Base-by-base conservation (phyloP, 2,888 invertebrate genomes). In the Dione vanillae region DNA sequence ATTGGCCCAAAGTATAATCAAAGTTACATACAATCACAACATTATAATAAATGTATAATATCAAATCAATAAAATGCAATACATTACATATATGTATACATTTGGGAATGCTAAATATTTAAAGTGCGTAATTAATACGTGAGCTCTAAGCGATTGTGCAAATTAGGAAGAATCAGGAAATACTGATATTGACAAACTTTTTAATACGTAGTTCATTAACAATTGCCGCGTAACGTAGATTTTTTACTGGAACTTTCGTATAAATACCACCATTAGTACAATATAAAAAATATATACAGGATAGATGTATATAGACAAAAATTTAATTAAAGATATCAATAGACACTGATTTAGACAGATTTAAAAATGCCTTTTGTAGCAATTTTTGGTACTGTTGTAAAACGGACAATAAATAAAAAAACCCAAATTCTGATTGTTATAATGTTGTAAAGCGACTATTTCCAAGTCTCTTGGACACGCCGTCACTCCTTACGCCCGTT, bases 81-180 rank as follows among this genome's bases (percentile, higher is more conserved):
- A 52, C 27, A 52, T 52, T 27, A n/a, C n/a, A n/a, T 27, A 52
- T 52, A 52, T 40, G 45, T 49, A 41, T 47, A 58, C 27, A 52
- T 62, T 62, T 62, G 43, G 68, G 54, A 68, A 65, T 61, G 56
- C 41, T 67, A 67, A 69, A 71, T 65, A 67, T 64, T 67, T 65
- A 10, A 67, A 43, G 71, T 72, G 74, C 74, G 27, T 70, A 37
- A 49, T 72, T 74, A 74, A 74, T 74, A 74, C 40, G 74, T 74
- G 74, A 72, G 74, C 72, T 71, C 69, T 67, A 69, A 74, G 74
- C 74, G 43, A 43, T 66, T 74, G 71, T 74, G 74, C 74, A 54
- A 67, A 62, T 62, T 45, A 61, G 51, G 20, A 72, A 52, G 47
- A 52, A 54, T 59, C 45, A n/a, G 20, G 67, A 45, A 45, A 51